Conservation (phyloP, 2,888 invertebrate species). For the Oscheius sp. region DNA sequence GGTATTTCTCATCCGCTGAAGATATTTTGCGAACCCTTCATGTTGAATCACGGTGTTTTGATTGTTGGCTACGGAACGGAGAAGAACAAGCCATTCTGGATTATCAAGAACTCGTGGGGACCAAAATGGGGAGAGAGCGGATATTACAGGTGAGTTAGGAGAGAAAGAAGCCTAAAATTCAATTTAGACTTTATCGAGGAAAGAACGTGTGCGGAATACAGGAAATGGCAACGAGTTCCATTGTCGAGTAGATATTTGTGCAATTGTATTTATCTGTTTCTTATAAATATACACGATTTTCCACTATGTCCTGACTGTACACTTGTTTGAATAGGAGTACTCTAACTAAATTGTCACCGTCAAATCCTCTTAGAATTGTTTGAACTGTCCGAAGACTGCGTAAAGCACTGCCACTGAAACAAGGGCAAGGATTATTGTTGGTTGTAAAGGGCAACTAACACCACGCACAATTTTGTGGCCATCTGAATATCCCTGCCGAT, state of each 20-base stretch:
- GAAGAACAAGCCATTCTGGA: slow-evolving; percentile 71
- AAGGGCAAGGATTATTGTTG: too few species aligned
- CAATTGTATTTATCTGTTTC: too few species aligned
- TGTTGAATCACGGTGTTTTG: slow-evolving; percentile 71
- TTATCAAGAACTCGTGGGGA: slow-evolving; percentile 73
- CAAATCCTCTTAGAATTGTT: slow-evolving; percentile 25
- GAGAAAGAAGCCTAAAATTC: neutral
- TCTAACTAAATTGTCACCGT: neutral
- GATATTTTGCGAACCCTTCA: slow-evolving; percentile 61
- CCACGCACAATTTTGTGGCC: neutral
- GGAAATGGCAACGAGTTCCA: slow-evolving; percentile 82
- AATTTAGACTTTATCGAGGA: slow-evolving; percentile 84
- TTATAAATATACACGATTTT: too few species aligned
- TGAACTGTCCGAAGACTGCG: slow-evolving; percentile 27
- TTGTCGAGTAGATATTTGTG: slow-evolving; percentile 44
- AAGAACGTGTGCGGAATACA: slow-evolving; percentile 94
- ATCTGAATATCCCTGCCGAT: neutral
- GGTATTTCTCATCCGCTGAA: slow-evolving; percentile 72
- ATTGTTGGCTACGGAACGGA: slow-evolving; percentile 72
- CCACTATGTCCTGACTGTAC: neutral
- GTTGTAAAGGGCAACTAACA: too few species aligned
- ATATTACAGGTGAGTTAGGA: slow-evolving; percentile 61
- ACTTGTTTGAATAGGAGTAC: slow-evolving; percentile 7
- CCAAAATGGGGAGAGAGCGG: slow-evolving; percentile 69
- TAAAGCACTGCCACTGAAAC: neutral